Percentiles rank a stretch among this genome's conserved stretches.
These are phyloP conservation scores for Pantherophis vulpinus DNA, from an alignment of 2,797 vertebrate genomes.

Conservation along the genomic window DNA sequence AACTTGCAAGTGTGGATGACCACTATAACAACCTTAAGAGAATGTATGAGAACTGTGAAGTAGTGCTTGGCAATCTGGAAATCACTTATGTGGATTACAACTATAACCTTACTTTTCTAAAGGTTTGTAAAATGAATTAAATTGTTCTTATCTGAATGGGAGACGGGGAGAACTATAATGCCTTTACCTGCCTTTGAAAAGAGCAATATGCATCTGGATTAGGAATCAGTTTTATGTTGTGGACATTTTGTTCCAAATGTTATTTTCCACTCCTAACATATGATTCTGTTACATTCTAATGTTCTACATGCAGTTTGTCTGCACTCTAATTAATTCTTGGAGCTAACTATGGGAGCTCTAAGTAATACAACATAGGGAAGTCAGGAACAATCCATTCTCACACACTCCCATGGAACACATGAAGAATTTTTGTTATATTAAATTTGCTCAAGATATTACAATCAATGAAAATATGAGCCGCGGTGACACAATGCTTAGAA, in stretches of 20 bases:
- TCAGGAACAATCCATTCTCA: not conserved
- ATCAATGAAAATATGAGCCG: not conserved
- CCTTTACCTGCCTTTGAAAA: not conserved
- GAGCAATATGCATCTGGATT: not conserved
- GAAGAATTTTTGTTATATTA: not conserved
- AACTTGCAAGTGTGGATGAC: constrained; percentile 81
- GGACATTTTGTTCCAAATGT: not conserved
- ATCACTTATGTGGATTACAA: constrained; percentile 82
- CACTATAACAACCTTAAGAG: constrained; percentile 89
- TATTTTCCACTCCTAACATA: not conserved
- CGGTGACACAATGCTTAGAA: no score
- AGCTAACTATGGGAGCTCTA: not conserved
- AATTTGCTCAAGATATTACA: not conserved
- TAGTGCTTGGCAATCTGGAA: constrained; percentile 93
- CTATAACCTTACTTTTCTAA: constrained; percentile 88
- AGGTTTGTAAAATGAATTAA: constrained; percentile 68
- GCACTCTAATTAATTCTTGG: not conserved
- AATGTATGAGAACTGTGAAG: constrained; percentile 93
- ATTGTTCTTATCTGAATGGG: not conserved
- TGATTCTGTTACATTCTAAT: not conserved
- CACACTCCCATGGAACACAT: not conserved
- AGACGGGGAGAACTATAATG: not conserved
- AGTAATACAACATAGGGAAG: not conserved
- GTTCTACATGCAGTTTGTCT: not conserved
- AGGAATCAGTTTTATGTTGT: not conserved